A percentile compares a stretch with the other conserved stretches of the same genome.
Conservation (phyloP, 2,888 invertebrate genomes). For the Pristionchus mayeri region DNA sequence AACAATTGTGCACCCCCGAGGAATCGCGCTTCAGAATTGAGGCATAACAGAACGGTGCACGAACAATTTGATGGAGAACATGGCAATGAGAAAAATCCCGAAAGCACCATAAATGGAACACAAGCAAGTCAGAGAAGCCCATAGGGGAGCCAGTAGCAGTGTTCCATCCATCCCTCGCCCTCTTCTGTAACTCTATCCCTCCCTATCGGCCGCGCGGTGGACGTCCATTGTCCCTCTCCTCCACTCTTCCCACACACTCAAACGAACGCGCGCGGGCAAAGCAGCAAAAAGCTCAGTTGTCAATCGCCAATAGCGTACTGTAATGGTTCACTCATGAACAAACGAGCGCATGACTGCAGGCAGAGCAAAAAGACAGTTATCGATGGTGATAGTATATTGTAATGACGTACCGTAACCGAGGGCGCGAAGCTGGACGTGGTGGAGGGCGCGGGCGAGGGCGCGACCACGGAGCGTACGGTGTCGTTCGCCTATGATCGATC, state of each 20-base stretch:
- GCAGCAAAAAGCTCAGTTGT: background rate
- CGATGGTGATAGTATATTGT: background rate
- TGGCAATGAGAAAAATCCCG: background rate
- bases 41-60: background rate
- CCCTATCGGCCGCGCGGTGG: too few species aligned
- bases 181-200: constrained; percentile 3
- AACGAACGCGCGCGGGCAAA: background rate
- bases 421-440: constrained; percentile 30
- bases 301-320: background rate
- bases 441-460: constrained; percentile 33
- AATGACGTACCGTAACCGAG: background rate
- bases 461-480: constrained; percentile 27
- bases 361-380: background rate
- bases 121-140: background rate
- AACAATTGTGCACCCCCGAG: too few species aligned
- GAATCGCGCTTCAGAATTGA: background rate
- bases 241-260: constrained; percentile 1
- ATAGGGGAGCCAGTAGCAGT: background rate
- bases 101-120: too few species aligned
- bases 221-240: constrained; percentile 16
- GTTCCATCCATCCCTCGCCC: background rate
- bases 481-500: constrained; percentile 44
- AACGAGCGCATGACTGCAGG: background rate
- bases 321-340: background rate
- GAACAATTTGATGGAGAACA: too few species aligned